These are phyloP conservation scores for Drosophila pectinifera DNA, from an alignment of 1,140 invertebrate genomes.

Conservation along the genomic window DNA sequence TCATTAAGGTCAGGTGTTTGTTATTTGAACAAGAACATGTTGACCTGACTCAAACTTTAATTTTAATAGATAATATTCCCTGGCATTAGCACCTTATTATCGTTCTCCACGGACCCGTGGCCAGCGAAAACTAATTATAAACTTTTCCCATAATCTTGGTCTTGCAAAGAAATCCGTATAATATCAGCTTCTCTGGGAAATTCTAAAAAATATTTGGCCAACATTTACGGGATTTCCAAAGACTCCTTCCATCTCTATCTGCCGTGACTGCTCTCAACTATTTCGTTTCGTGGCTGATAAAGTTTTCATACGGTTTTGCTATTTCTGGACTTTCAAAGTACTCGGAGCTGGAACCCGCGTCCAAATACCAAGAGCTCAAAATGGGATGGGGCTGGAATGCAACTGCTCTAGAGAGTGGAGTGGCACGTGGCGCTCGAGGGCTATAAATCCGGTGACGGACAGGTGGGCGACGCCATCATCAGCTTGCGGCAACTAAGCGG, in stretches of 20 bases:
- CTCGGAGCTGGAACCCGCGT: constrained; percentile 18
- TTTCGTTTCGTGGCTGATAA: constrained; percentile 38
- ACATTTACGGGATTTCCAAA: constrained; percentile 37
- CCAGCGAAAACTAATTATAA: constrained; percentile 32
- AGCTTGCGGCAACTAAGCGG: constrained; percentile 20
- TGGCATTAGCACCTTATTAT: neutral
- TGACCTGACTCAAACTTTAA: neutral
- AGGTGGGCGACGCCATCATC: constrained; percentile 29
- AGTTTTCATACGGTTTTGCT: constrained; percentile 42
- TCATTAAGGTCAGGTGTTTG: too few relatives aligned
- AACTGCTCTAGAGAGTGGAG: neutral
- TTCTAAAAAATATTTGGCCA: constrained; percentile 36
- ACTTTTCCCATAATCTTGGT: constrained; percentile 31
- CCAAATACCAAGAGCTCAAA: constrained; percentile 26
- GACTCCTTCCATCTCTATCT: too few relatives aligned
- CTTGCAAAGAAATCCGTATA: constrained; percentile 15
- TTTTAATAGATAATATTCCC: too few relatives aligned
- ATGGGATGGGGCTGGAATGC: constrained; percentile 12
- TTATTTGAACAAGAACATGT: too few relatives aligned
- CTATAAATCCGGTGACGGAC: constrained; percentile 52
- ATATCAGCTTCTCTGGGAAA: constrained; percentile 3
- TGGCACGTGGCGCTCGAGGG: constrained; percentile 8
- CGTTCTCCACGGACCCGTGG: neutral
- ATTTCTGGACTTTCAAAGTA: constrained; percentile 32
- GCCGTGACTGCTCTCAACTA: constrained; percentile 14